Base-by-base conservation (phyloP, 2,113 vertebrate species). In the Psophia crepitans region DNA sequence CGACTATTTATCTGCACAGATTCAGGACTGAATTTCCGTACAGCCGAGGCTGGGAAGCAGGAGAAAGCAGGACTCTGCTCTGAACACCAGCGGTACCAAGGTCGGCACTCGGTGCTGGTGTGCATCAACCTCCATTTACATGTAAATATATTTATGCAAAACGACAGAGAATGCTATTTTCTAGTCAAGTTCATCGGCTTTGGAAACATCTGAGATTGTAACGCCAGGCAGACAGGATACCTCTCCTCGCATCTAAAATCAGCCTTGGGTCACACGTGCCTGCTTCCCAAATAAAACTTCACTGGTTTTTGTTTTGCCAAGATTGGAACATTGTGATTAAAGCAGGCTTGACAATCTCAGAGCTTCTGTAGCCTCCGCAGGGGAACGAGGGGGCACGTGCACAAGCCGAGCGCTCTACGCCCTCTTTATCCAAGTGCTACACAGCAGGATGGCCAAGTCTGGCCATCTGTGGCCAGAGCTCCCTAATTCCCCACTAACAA, bases 131-230 rank as follows among this genome's bases (percentile, higher is more conserved):
- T 24, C 5, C 21, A 11, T 13, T 64, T 18, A 48, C 76, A 32
- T 23, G 61, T 41, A 75, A 27, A 37, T 17, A 15, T 20, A 27
- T 22, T 23, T 41, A 74, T 12, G 32, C 17, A 56, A 33, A 19
- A 33, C 0, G 4, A 44, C 39, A 57, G 61, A 66, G 26, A 48
- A 54, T 5, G 24, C 14, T 7, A 6, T 13, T 63, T 37, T 32
- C 32, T 28, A 57, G 51, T 28, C 61, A 35, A 61, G 61, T 9
- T 27, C 30, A 66, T 48, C 41, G 26, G 46, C 30, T 33, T 22
- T 23, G n/a, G n/a, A 74, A 81, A 60, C 49, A 28, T 17, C 33
- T 0, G 0, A 58, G 39, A 20, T 3, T 7, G 5, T 33, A 43
- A 56, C 11, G 22, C 20, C 16, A 21, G 8, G 12, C 51, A 19